Evolutionary conservation across 2,113 vertebrate genomes (phyloP).

Genomic region (Neodon shergylaensis): DNA sequence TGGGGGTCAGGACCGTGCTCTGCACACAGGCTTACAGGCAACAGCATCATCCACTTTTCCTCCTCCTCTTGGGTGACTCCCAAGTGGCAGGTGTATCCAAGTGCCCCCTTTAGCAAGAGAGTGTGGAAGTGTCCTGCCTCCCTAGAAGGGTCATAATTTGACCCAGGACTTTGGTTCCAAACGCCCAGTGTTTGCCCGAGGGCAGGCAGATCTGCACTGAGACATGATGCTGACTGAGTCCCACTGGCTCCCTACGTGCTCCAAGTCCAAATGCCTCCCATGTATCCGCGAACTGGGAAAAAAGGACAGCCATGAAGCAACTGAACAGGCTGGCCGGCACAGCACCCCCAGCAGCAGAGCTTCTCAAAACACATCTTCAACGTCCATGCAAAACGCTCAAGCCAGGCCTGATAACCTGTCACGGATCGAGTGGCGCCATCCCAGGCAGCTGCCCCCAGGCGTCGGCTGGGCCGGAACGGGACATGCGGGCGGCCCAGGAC

Average conservation of each 20-base stretch:
- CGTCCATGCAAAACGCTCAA: neutral
- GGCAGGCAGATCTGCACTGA: neutral
- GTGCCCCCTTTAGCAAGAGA: neutral
- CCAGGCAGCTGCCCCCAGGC: neutral
- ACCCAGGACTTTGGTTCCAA: neutral
- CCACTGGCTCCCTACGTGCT: neutral
- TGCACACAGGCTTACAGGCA: neutral
- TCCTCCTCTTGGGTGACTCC: neutral
- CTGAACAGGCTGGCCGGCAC: neutral
- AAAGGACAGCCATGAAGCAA: neutral
- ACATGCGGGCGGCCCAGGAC: neutral
- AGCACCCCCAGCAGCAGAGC: neutral
- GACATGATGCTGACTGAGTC: neutral
- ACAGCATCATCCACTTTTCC: neutral
- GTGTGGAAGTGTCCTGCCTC: neutral
- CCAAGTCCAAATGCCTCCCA: neutral
- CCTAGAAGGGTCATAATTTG: neutral
- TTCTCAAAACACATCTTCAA: slow-evolving; percentile 14
- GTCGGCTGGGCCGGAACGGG: neutral
- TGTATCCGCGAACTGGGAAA: neutral
- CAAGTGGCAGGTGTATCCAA: neutral
- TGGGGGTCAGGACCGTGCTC: neutral
- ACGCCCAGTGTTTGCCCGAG: neutral
- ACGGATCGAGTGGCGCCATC: neutral
- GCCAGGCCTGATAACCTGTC: slow-evolving; percentile 39